phyloP scores from a whole-genome alignment of 2,888 invertebrate species.

The Oscheius onirici region DNA sequence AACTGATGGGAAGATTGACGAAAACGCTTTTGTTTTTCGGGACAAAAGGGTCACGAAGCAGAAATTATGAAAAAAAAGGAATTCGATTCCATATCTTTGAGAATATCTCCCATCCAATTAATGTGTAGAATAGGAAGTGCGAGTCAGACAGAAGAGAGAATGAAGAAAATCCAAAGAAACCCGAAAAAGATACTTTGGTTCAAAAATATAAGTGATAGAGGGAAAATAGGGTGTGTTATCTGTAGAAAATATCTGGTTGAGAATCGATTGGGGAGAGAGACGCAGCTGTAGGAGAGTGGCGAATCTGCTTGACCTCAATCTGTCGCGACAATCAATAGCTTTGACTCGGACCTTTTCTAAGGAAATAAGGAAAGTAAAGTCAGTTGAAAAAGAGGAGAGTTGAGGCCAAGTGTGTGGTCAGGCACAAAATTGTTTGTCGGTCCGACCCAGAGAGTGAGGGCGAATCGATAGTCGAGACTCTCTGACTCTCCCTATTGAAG shows the following conservation, averaged over 20 bases:
- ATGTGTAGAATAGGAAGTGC: too few relatives aligned
- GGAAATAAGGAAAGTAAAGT: neutral
- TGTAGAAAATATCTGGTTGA: neutral
- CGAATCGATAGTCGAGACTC: conserved; percentile 17
- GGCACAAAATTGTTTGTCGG: neutral
- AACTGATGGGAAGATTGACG: neutral
- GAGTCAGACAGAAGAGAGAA: too few relatives aligned
- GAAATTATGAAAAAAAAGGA: too few relatives aligned
- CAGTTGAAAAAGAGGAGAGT: neutral
- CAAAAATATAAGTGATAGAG: neutral
- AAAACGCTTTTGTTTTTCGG: neutral
- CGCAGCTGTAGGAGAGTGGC: neutral
- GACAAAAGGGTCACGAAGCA: too few relatives aligned
- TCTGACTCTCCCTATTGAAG: too few relatives aligned
- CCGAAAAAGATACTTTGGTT: neutral
- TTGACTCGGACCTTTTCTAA: neutral
- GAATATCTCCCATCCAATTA: too few relatives aligned
- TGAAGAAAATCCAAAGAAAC: neutral
- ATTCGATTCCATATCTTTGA: too few relatives aligned
- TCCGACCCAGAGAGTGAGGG: neutral
- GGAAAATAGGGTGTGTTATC: neutral
- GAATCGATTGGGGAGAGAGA: conserved; percentile 11
- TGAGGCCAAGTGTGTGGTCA: neutral
- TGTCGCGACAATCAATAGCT: neutral
- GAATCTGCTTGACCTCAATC: conserved; percentile 16